phyloP scores from a whole-genome alignment of 2,113 vertebrate species.

The Rhinopomastus cyanomelas region DNA sequence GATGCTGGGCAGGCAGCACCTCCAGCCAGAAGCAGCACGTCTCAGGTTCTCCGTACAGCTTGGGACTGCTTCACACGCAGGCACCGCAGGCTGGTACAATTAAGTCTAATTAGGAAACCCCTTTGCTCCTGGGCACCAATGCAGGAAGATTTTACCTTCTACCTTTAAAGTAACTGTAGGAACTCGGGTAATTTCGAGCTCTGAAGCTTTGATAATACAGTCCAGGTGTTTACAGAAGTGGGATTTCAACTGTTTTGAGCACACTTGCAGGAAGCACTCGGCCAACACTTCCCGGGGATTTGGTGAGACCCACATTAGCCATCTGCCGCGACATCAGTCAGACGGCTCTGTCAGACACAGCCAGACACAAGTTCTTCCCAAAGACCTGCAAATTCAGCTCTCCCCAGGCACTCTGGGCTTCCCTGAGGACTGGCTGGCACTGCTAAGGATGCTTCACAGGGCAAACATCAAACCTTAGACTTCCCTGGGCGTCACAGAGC shows the following conservation, averaged over 20 bases:
- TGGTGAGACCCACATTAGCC: neutral
- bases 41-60: neutral
- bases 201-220: neutral
- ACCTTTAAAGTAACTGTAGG: neutral
- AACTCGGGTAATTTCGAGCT: neutral
- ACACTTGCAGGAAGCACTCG: neutral
- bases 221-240: neutral
- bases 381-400: neutral
- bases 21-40: neutral
- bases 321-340: neutral
- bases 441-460: neutral
- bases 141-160: neutral
- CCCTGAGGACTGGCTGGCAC: neutral
- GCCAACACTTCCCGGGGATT: neutral
- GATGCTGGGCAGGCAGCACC: neutral
- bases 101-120: conserved; percentile 32
- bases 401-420: neutral
- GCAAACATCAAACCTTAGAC: neutral
- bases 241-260: neutral
- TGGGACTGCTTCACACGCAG: neutral
- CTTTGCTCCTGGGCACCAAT: neutral
- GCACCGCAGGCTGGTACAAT: neutral
- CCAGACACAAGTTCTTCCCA: neutral
- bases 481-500: neutral
- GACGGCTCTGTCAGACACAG: neutral